Evolutionary conservation across 2,888 invertebrate species (phyloP), one percentile per base, ranked within the genome.

Genomic region (Pecten maximus): DNA sequence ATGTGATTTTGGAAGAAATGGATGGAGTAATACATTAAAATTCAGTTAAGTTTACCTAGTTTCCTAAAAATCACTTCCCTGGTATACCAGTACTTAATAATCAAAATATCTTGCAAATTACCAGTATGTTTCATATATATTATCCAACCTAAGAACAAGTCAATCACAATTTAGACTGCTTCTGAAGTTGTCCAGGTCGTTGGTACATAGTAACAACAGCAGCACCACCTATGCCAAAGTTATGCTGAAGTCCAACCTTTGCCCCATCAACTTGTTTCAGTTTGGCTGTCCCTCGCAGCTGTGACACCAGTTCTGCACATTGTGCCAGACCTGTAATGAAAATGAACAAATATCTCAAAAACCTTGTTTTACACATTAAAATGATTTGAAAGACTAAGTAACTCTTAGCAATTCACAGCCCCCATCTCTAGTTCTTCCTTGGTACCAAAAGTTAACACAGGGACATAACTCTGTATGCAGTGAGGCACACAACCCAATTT

Each of bases 141-240:
- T n/a, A n/a, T 54, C 23, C 1, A 54, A 19, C 23, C 23, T 54
- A 6, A 10, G 28, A 28, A 28, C 60, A 35, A 40, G 40, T 88
- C 60, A 88, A 35, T 16, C 87, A 48, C 12, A 90, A 88, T 35
- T 88, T 74, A 19, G 90, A 88, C 60, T 39, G 40, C 28, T 50
- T 74, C 74, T 74, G 74, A 28, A 74, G 40, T 35, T 91, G 89
- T 15, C 89, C 91, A 91, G 93, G 93, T 87, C 93, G 93, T 94
- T 98, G 98, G 97, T 99, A 99, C 92, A 99, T 97, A n/a, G 98
- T 98, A 90, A 99, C 98, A 74, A 99, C 98, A 2, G 98, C 99
- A 88, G 99, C 99, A 40, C 99, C 99, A 88, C 99, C 99, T 87
- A 97, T 95, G 6, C 99, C 99, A 95, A 99, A 98, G 97, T 99